Base-by-base conservation (phyloP, 2,888 invertebrate genomes). In the Caenorhabditis macrosperma region DNA sequence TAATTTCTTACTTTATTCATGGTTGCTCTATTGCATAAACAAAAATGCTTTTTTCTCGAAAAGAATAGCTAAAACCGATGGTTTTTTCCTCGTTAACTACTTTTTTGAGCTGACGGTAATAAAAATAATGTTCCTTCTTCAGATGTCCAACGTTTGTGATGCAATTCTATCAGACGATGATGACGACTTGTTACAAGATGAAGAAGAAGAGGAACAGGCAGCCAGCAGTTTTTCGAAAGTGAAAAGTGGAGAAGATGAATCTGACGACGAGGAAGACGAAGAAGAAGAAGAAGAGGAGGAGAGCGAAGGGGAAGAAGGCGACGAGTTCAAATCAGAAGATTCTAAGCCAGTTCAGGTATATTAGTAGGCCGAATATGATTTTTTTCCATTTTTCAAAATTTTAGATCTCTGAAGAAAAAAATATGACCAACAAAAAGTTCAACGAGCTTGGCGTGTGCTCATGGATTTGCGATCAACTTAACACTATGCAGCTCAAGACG, bases 401-500 rank as follows among this genome's bases (percentile, higher is more conserved):
- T 52, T n/a, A 67, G 63, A 72, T 77, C 1, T 67, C 80, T 22
- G 66, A 76, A 17, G 64, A 72, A 6, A n/a, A n/a, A n/a, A 67
- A 66, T 33, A 68, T 72, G 68, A 64, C 77, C 3, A 63, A 63
- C 1, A 79, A 78, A 44, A 84, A 76, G 7, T 89, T 86, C 68
- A 41, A 59, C 9, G 83, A 86, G 10, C 67, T 90, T 24, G 88
- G 88, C 10, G 55, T 90, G 9, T 63, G 67, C 17, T 74, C 80
- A 6, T 89, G 90, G 90, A 78, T 89, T 15, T 61, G 55, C n/a
- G 78, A 87, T 15, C 88, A 88, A 57, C 67, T 90, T n/a, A 78
- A 82, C 30, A 74, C 85, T 10, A 68, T 90, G 63, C 84, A 85
- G 3, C 69, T 89, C 33, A 79, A 72, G 15, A 82, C 72, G 10